These are phyloP conservation scores for Acrobeloides nanus DNA, from an alignment of 2,888 invertebrate genomes.

Conservation along the genomic window DNA sequence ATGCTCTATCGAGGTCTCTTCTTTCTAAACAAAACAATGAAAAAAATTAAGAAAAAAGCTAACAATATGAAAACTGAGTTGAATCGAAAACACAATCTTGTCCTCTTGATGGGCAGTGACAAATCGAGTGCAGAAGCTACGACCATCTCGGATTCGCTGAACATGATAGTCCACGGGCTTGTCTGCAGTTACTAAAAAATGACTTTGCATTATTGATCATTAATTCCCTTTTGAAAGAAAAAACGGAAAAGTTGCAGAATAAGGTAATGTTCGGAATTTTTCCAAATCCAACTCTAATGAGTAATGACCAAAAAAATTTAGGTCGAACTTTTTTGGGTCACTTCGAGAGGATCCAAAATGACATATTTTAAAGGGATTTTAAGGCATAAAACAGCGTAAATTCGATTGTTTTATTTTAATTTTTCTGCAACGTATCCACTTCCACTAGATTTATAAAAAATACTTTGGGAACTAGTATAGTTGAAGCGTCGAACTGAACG, in stretches of 20 bases:
- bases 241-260: slow-evolving; percentile 1
- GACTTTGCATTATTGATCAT: too few species aligned
- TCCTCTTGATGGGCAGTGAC: slow-evolving; percentile 57
- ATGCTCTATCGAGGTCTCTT: slow-evolving; percentile 32
- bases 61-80: slow-evolving; percentile 29
- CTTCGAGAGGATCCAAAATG: too few species aligned
- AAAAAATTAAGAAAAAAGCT: slow-evolving; percentile 6
- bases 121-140: slow-evolving; percentile 53
- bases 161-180: slow-evolving; percentile 56
- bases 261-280: too few species aligned
- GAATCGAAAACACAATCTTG: slow-evolving; percentile 52
- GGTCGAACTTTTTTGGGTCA: too few species aligned
- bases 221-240: slow-evolving; percentile 7
- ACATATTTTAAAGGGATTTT: too few species aligned
- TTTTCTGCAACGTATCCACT: too few species aligned
- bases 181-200: slow-evolving; percentile 35
- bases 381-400: too few species aligned
- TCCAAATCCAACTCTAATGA: not conserved
- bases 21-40: slow-evolving; percentile 20
- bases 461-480: too few species aligned
- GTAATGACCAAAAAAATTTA: too few species aligned
- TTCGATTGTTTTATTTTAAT: too few species aligned
- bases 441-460: too few species aligned
- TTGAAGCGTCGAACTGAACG: too few species aligned
- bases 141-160: slow-evolving; percentile 55